phyloP scores from a whole-genome alignment of 2,113 vertebrate species.

The Corydoras sp. region DNA sequence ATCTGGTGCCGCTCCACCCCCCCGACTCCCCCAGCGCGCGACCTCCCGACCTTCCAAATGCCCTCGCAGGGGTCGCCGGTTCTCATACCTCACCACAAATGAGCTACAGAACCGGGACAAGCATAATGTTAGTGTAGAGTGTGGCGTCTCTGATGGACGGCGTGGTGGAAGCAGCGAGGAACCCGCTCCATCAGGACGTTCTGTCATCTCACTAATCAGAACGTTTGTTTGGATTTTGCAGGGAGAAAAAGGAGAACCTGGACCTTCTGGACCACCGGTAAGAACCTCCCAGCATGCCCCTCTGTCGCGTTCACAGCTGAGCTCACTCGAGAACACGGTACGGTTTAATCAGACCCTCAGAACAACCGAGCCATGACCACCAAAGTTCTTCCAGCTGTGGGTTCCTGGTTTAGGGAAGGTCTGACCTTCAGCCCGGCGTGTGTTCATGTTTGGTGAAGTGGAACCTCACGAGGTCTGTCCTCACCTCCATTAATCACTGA shows the following conservation, averaged over 20 bases:
- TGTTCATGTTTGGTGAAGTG: too few relatives aligned
- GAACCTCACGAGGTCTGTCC: too few relatives aligned
- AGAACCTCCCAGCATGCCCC: slow-evolving; percentile 57
- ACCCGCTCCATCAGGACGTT: slow-evolving; percentile 36
- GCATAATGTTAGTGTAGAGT: slow-evolving; percentile 10
- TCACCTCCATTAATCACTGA: too few relatives aligned
- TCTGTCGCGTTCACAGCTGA: too few relatives aligned
- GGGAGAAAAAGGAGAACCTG: slow-evolving; percentile 88
- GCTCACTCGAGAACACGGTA: too few relatives aligned
- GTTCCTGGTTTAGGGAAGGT: too few relatives aligned
- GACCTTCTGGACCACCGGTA: slow-evolving; percentile 87
- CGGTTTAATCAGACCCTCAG: too few relatives aligned
- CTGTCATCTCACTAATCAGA: slow-evolving; percentile 56
- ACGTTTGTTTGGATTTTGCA: slow-evolving; percentile 69
- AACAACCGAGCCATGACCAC: too few relatives aligned
- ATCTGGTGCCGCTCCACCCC: slow-evolving; percentile 60
- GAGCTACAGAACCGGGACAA: slow-evolving; percentile 20
- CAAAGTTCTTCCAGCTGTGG: too few relatives aligned
- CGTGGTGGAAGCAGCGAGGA: slow-evolving; percentile 18
- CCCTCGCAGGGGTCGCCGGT: slow-evolving; percentile 34
- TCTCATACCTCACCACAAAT: slow-evolving; percentile 36
- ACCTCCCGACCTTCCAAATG: slow-evolving; percentile 49
- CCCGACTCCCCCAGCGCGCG: slow-evolving; percentile 28
- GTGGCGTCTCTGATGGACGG: slow-evolving; percentile 11
- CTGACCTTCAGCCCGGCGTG: too few relatives aligned